These are phyloP conservation scores for Phyllostomus hastatus DNA, from an alignment of 2,113 vertebrate genomes.

Conservation along the genomic window DNA sequence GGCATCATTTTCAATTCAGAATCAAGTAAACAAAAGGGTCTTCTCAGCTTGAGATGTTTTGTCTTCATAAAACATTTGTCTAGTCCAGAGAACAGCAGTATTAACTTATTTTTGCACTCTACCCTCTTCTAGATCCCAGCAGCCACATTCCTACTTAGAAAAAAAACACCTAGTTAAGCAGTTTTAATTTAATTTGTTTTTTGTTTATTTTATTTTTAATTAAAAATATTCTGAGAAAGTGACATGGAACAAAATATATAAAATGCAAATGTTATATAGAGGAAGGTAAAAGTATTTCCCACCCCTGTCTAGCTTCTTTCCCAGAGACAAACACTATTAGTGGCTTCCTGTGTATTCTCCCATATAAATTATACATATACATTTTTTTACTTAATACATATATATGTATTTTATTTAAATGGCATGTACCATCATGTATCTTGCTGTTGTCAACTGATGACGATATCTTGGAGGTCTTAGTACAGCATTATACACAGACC, in stretches of 20 bases:
- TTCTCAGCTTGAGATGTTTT: constrained; percentile 66
- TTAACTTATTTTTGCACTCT: not conserved
- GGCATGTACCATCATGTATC: not conserved
- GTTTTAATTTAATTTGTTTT: constrained; percentile 6
- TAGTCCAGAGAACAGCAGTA: not conserved
- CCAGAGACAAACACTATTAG: not conserved
- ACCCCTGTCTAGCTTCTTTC: not conserved
- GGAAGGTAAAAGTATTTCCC: not conserved
- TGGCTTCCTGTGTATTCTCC: not conserved
- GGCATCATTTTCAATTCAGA: constrained; percentile 66
- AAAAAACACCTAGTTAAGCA: not conserved
- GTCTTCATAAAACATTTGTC: constrained; percentile 47
- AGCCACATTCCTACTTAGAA: not conserved
- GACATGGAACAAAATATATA: not conserved
- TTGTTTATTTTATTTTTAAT: not conserved
- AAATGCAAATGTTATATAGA: not conserved
- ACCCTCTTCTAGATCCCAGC: not conserved
- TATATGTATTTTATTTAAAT: not conserved
- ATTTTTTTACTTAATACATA: not conserved
- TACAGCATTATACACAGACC: not conserved
- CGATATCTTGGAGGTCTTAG: not conserved
- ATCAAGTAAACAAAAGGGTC: constrained; percentile 71
- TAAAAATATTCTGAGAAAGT: not conserved
- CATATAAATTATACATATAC: not conserved
- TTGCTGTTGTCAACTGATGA: not conserved